Percentiles rank a stretch among this genome's conserved stretches.
phyloP scores from a whole-genome alignment of 2,113 vertebrate species.

The Loxodonta africana region DNA sequence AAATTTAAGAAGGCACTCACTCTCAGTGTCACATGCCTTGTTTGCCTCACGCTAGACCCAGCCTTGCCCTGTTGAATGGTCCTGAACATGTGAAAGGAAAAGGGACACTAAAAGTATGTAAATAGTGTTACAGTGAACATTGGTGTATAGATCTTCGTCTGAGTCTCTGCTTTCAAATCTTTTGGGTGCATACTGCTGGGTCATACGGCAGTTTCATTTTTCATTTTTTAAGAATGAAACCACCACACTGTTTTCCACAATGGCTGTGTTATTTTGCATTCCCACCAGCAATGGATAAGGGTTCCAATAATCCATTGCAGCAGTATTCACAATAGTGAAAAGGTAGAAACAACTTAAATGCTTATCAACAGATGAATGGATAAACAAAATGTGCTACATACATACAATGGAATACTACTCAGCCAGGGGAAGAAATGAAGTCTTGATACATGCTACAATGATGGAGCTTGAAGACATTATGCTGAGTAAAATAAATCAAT shows the following conservation, averaged over 20 bases:
- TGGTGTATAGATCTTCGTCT: background rate
- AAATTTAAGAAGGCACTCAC: background rate
- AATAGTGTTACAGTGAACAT: background rate
- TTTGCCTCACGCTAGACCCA: background rate
- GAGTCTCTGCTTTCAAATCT: background rate
- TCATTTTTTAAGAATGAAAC: background rate
- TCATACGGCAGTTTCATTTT: background rate
- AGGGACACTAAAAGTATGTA: background rate
- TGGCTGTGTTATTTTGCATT: background rate
- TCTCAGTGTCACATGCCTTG: background rate
- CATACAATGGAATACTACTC: background rate
- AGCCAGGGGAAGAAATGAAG: background rate
- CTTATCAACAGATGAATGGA: background rate
- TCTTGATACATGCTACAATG: background rate
- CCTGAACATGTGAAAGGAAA: background rate
- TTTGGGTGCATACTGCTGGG: background rate
- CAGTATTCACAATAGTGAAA: background rate
- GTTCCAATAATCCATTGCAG: background rate
- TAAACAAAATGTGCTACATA: background rate
- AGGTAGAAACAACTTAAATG: background rate
- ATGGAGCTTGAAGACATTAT: background rate
- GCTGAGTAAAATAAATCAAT: background rate
- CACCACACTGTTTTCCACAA: background rate
- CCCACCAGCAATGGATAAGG: background rate
- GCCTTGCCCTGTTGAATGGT: background rate